Evolutionary conservation across 2,797 vertebrate genomes (phyloP), one percentile per base, ranked within the genome.

Genomic region (Mus spretus): DNA sequence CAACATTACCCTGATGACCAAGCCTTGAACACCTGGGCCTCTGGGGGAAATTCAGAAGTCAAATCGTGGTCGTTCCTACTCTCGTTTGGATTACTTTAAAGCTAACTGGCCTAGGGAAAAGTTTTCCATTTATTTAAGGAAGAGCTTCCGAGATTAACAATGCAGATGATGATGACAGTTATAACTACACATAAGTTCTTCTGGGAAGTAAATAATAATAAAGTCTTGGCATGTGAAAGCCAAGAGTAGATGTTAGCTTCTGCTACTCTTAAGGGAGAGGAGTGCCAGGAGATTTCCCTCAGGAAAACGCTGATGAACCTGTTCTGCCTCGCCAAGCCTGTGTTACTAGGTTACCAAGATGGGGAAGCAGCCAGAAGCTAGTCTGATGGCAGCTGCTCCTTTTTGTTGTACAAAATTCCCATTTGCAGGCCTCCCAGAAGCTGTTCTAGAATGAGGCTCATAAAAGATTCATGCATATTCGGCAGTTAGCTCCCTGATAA

Each of bases 381-480:
- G 67, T 95, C 89, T 91, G 95, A 95, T 97, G 72, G 91, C 57
- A 97, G 85, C 47, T 79, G 53, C 63, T 95, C 80, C 81, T 96
- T 97, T 97, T 65, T 85, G 91, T 96, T 97, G 61, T 96, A 87
- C 90, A 96, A 89, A 97, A 95, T 95, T 95, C 92, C 92, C 92
- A 85, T 97, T 94, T 96, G 59, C 74, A 55, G 89, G 93, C 92
- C 86, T 97, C 90, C 91, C 86, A 91, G 94, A 98, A 96, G 96
- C 89, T 92, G 77, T 82, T 94, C 61, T 10, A 91, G 94, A 98
- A 90, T 15, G 92, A 95, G 87, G 65, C 72, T 59, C 95, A 97
- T 98, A 77, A 98, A 98, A 97, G 90, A 98, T 98, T 96, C 94
- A 98, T 97, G 89, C 83, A 79, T 77, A 34, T 89, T 96, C 2